Conservation (phyloP, 1,140 invertebrate genomes). For the Drosophila nebulosa region DNA sequence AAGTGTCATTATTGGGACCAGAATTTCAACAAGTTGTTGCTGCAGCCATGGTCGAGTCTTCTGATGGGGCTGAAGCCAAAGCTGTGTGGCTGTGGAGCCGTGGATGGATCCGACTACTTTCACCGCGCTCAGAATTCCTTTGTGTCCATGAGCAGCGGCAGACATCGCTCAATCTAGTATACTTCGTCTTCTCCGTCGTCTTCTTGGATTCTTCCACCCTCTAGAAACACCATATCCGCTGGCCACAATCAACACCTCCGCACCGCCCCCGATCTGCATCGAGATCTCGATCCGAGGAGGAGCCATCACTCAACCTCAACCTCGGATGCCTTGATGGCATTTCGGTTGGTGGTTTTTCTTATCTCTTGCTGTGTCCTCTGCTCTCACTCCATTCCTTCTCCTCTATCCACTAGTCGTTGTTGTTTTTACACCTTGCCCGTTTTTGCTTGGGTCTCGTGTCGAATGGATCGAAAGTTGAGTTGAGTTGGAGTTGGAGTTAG, state of each 20-base stretch:
- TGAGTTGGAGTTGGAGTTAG: constrained; percentile 20
- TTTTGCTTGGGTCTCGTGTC: constrained; percentile 45
- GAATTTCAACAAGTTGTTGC: constrained; percentile 67
- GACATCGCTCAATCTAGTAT: constrained; percentile 64
- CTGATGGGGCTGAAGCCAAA: constrained; percentile 17
- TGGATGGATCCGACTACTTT: constrained; percentile 67
- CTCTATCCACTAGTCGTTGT: constrained; percentile 24
- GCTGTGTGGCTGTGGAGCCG: too few relatives aligned
- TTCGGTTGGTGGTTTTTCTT: constrained; percentile 45
- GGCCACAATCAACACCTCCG: constrained; percentile 65
- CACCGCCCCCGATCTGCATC: constrained; percentile 37
- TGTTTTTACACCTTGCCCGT: constrained; percentile 67
- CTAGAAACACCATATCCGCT: constrained; percentile 48
- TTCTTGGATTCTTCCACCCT: not conserved
- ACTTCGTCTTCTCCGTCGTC: not conserved
- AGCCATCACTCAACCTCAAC: constrained; percentile 57
- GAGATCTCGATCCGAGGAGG: constrained; percentile 31
- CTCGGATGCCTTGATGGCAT: constrained; percentile 25
- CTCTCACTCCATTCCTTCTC: constrained; percentile 4
- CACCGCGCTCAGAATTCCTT: constrained; percentile 66
- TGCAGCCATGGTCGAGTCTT: constrained; percentile 44
- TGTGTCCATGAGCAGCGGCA: constrained; percentile 39
- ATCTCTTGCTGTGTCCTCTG: too few relatives aligned
- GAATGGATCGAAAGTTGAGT: constrained; percentile 47
- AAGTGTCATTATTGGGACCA: constrained; percentile 78